Percentiles rank a stretch among this genome's conserved stretches.
phyloP scores from a whole-genome alignment of 2,113 vertebrate species.

The Lepus europaeus region DNA sequence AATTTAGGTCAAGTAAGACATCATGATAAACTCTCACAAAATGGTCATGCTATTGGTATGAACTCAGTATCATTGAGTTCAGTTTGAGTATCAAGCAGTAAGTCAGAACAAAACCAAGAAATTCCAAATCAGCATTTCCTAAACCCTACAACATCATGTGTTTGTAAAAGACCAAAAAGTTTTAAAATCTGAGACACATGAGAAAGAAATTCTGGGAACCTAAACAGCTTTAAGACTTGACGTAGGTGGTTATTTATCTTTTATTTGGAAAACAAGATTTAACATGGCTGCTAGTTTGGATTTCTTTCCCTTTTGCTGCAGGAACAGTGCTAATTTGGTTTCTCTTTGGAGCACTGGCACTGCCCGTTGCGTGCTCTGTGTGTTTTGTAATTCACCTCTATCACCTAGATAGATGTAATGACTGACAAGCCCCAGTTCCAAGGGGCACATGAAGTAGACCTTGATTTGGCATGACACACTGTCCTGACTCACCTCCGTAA shows the following conservation, averaged over 20 bases:
- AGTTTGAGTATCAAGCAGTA: neutral
- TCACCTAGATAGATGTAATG: neutral
- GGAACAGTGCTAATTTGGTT: neutral
- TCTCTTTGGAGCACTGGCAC: neutral
- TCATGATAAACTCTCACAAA: neutral
- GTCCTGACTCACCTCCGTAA: neutral
- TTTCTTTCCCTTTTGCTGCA: neutral
- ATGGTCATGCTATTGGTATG: neutral
- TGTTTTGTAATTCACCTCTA: neutral
- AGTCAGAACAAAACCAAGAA: neutral
- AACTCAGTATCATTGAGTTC: neutral
- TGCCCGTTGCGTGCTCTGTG: fast-evolving
- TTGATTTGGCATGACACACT: neutral
- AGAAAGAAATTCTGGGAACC: neutral
- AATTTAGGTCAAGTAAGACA: neutral
- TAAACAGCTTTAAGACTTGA: neutral
- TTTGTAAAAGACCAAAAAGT: neutral
- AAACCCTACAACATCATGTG: neutral
- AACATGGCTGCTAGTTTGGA: neutral
- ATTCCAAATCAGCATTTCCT: neutral
- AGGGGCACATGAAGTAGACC: no score
- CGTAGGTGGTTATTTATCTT: neutral
- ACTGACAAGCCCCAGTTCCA: neutral
- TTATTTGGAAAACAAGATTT: neutral
- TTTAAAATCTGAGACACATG: neutral